Evolutionary conservation across 2,113 vertebrate genomes (phyloP).

Genomic region (Symphodus melops): DNA sequence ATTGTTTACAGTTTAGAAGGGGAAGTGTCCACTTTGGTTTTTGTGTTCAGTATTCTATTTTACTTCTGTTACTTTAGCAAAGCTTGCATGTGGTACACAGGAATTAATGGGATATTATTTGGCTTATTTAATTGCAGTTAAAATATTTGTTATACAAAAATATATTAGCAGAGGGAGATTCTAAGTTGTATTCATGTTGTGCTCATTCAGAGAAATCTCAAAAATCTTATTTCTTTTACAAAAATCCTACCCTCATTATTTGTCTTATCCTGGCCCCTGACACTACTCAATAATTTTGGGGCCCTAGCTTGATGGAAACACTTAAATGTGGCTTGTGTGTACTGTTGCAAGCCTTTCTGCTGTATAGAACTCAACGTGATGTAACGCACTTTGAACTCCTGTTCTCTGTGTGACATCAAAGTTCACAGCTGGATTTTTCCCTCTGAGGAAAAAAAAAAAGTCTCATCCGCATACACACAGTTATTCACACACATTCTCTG

Average conservation of each 20-base stretch:
- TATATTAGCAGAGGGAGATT: too few species aligned
- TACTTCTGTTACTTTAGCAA: neutral
- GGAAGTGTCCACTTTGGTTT: neutral
- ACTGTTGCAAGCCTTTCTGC: neutral
- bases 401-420: slow-evolving; percentile 24
- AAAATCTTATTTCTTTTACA: too few species aligned
- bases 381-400: slow-evolving; percentile 26
- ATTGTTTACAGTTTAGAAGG: neutral
- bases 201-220: too few species aligned
- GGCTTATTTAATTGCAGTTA: neutral
- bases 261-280: too few species aligned
- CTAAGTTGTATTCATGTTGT: too few species aligned
- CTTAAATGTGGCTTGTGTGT: neutral
- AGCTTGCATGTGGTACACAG: neutral
- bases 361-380: neutral
- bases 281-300: too few species aligned
- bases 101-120: neutral
- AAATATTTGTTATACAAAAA: too few species aligned
- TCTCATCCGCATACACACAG: neutral
- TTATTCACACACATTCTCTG: slow-evolving; percentile 2
- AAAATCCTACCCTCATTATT: too few species aligned
- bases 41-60: neutral
- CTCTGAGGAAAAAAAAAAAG: neutral
- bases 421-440: neutral
- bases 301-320: too few species aligned